phyloP scores from a whole-genome alignment of 2,797 vertebrate genomes.

The Caiman crocodilus region DNA sequence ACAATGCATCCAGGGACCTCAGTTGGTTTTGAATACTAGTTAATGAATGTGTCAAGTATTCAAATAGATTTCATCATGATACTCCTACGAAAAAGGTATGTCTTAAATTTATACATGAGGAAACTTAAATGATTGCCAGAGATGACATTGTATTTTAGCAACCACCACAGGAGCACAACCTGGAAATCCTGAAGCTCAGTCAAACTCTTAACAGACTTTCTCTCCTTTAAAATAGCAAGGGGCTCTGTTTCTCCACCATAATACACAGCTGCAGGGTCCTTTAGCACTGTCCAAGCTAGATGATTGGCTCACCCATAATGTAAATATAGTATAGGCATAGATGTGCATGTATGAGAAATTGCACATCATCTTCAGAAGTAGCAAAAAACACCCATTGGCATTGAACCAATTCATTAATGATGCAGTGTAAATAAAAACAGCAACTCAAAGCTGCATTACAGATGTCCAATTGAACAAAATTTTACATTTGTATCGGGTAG shows the following conservation, averaged over 20 bases:
- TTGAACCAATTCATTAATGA: neutral
- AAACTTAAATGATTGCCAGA: neutral
- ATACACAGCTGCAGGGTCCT: neutral
- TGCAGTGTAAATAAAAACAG: neutral
- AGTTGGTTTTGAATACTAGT: neutral
- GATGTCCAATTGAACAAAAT: neutral
- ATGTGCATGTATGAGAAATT: neutral
- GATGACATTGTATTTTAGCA: neutral
- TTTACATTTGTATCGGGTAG: neutral
- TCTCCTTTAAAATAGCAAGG: neutral
- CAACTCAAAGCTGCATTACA: neutral
- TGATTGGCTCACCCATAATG: neutral
- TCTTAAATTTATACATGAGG: neutral
- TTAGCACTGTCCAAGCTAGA: neutral
- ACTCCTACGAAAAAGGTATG: neutral
- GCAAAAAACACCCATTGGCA: neutral
- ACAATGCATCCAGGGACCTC: neutral
- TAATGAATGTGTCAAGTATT: neutral
- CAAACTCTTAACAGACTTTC: neutral
- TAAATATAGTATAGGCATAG: neutral
- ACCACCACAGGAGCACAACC: neutral
- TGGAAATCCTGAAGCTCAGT: neutral
- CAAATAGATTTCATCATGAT: neutral
- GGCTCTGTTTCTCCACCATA: neutral
- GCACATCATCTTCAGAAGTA: neutral